Evolutionary conservation across 2,113 vertebrate genomes (phyloP).

Genomic region (Corvus cornix): DNA sequence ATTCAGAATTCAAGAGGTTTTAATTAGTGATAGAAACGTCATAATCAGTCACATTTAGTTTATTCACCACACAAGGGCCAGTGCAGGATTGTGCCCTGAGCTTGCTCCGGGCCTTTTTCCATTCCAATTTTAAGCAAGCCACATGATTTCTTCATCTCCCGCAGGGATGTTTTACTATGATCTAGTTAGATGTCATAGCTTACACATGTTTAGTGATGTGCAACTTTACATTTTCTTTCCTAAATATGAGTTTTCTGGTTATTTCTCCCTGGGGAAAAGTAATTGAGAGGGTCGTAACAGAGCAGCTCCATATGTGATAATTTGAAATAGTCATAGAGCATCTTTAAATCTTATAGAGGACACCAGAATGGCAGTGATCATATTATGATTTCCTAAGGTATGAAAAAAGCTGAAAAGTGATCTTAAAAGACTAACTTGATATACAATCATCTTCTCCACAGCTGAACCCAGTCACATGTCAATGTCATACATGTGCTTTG

Average conservation of each 20-base stretch:
- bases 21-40: slow-evolving; percentile 17
- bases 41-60: slow-evolving; percentile 41
- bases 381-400: not conserved
- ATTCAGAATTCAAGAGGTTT: not conserved
- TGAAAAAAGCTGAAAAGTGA: not conserved
- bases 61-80: not conserved
- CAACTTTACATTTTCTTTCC: slow-evolving; percentile 28
- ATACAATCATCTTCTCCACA: not conserved
- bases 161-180: slow-evolving; percentile 33
- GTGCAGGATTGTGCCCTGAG: slow-evolving; percentile 36
- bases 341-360: not conserved
- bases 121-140: slow-evolving; percentile 57
- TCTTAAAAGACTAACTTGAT: not conserved
- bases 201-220: slow-evolving; percentile 43
- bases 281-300: not conserved
- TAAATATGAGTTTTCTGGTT: not conserved
- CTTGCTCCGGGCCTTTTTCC: slow-evolving; percentile 47
- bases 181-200: slow-evolving; percentile 52
- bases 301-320: not conserved
- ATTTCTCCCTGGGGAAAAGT: slow-evolving; percentile 7
- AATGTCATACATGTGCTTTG: not conserved
- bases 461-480: not conserved
- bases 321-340: not conserved
- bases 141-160: slow-evolving; percentile 43
- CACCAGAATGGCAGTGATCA: not conserved